Conservation (phyloP, 2,113 vertebrate species). For the Chaetops frenatus region DNA sequence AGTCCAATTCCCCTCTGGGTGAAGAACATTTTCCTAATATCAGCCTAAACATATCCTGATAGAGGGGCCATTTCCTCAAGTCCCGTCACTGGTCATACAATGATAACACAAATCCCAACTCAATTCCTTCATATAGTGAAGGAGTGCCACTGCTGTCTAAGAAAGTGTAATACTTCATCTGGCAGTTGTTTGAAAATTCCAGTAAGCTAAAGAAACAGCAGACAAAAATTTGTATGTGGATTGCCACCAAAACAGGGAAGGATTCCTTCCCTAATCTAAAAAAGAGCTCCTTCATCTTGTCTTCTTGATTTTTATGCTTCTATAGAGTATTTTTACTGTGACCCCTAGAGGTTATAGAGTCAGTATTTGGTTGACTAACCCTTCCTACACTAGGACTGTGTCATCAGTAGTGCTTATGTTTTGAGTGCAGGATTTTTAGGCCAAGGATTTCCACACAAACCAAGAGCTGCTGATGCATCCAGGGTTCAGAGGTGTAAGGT, state of each 20-base stretch:
- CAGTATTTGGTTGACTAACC: neutral
- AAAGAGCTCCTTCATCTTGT: neutral
- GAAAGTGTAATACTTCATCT: neutral
- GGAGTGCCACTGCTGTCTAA: neutral
- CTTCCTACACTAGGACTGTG: neutral
- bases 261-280: neutral
- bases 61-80: neutral
- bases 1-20: rapidly evolving
- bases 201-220: neutral
- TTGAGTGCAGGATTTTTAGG: neutral
- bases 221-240: neutral
- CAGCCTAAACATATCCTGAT: neutral
- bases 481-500: neutral
- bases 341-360: neutral
- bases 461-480: neutral
- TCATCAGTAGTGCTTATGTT: neutral
- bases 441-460: neutral
- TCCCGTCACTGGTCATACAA: neutral
- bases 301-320: neutral
- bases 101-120: neutral
- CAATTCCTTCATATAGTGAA: neutral
- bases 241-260: neutral
- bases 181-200: neutral
- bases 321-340: neutral
- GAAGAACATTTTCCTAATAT: neutral